Evolutionary conservation across 2,888 invertebrate genomes (phyloP), one percentile per base, ranked within the genome.

Genomic region (Cyaniris semiargus): DNA sequence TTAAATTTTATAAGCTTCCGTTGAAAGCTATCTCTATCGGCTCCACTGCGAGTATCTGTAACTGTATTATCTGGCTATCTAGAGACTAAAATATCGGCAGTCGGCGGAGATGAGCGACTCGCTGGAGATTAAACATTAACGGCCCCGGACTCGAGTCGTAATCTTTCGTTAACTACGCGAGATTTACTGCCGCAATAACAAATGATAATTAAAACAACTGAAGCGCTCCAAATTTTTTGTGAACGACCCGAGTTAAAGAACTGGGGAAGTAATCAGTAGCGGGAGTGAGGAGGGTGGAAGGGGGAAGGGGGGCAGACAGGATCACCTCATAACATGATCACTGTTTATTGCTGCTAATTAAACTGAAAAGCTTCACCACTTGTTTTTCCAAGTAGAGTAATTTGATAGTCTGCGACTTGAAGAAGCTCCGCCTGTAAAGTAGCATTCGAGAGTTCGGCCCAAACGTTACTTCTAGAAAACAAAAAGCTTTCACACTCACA

Each of bases 171-270:
- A 31, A 66, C 66, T 13, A 27, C 66, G 13, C 66, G 66, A 66
- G 66, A 66, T 66, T 66, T 66, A 66, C 15, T 1, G 27, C 66
- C 66, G 66, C 66, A 5, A 66, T 66, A 66, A 66, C 66, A 66
- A 31, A 66, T 18, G 66, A 66, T 66, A 66, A 66, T 66, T 66
- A 66, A 66, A 66, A 31, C 66, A 66, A 66, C 27, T 66, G 66
- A 66, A 66, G 66, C 66, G 27, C 66, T 66, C 13, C 15, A 31
- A 66, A 66, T 15, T 66, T 66, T 66, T 66, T 66, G 66, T 66
- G 27, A 66, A 66, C 66, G 66, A 66, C 66, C 66, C 66, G 27
- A 66, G 27, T 66, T 66, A 31, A 31, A 66, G 66, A 66, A 66
- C 66, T 66, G 27, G 3, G 27, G 27, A 66, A 66, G 27, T 18